Evolutionary conservation across 2,797 vertebrate genomes (phyloP).

Genomic region (Gastrophryne carolinensis): DNA sequence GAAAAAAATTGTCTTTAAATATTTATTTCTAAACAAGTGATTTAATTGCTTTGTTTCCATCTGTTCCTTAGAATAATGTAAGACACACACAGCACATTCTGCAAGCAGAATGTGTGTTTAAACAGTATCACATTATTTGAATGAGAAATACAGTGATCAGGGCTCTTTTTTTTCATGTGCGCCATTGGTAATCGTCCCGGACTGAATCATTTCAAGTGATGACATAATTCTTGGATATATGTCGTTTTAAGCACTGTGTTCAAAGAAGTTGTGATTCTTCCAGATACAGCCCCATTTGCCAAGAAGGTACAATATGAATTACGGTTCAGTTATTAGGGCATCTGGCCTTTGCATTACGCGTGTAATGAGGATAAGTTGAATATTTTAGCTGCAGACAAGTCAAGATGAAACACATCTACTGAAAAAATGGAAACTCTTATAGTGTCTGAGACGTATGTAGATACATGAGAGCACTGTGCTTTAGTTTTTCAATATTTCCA

Average conservation of each 20-base stretch:
- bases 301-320: not conserved
- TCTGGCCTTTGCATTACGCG: not conserved
- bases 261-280: not conserved
- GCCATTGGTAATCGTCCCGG: not conserved
- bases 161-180: not conserved
- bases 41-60: not conserved
- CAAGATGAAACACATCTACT: not conserved
- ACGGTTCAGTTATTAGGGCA: not conserved
- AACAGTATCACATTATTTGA: not conserved
- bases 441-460: not conserved
- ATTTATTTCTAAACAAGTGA: not conserved
- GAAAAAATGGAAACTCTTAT: not conserved
- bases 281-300: not conserved
- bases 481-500: not conserved
- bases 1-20: not conserved
- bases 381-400: not conserved
- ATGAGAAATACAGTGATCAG: not conserved
- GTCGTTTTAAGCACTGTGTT: not conserved
- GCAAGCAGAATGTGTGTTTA: no score
- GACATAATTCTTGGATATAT: not conserved
- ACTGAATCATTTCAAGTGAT: not conserved
- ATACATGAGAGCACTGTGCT: no score
- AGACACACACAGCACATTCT: not conserved
- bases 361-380: not conserved
- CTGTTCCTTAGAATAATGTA: not conserved